A percentile compares a stretch with the other conserved stretches of the same genome.
phyloP scores from a whole-genome alignment of 2,797 vertebrate genomes.

The Otolemur crassicaudatus region DNA sequence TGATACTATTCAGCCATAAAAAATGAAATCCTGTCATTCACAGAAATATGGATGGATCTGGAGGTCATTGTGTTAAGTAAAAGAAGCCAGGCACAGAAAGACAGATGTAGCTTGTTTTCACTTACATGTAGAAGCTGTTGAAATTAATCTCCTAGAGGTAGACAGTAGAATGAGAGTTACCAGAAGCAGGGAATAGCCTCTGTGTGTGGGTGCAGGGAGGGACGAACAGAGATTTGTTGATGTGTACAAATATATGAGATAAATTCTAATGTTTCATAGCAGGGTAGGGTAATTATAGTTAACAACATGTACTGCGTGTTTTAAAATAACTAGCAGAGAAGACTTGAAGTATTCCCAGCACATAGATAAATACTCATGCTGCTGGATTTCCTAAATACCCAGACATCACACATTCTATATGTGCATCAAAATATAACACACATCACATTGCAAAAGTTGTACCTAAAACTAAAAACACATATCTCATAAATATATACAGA shows the following conservation, averaged over 20 bases:
- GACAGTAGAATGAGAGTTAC: neutral
- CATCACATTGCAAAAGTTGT: neutral
- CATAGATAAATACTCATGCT: neutral
- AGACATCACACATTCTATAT: neutral
- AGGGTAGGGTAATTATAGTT: neutral
- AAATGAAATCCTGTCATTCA: neutral
- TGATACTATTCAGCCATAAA: neutral
- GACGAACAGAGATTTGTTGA: neutral
- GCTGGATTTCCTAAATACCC: neutral
- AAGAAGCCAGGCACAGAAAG: neutral
- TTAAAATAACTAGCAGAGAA: neutral
- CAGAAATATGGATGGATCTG: neutral
- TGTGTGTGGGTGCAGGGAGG: no score
- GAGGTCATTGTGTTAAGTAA: neutral
- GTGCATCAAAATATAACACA: neutral
- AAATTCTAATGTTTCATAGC: neutral
- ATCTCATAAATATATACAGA: neutral
- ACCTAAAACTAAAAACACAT: neutral
- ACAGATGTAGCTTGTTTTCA: neutral
- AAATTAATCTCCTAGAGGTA: neutral
- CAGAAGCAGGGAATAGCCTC: neutral
- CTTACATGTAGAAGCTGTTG: neutral
- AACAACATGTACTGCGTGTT: neutral
- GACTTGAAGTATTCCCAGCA: neutral
- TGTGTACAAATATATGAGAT: neutral